Conservation (phyloP, 2,113 vertebrate genomes). For the Lontra canadensis region DNA sequence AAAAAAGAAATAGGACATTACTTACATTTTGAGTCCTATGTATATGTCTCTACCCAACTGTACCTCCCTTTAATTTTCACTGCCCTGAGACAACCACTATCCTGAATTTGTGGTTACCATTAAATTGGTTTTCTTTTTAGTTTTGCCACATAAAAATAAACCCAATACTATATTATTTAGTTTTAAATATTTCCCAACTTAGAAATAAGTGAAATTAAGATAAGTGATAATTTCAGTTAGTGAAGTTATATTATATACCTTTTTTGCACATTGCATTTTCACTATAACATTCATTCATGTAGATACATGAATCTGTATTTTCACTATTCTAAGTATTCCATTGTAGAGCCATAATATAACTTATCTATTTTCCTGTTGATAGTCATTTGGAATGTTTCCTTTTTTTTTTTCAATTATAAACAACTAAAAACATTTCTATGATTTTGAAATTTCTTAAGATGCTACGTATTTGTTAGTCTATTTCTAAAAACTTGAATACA, state of each 20-base stretch:
- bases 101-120: constrained; percentile 6
- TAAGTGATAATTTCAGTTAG: not conserved
- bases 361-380: not conserved
- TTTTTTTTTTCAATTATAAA: constrained; percentile 25
- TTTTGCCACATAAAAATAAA: not conserved
- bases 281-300: not conserved
- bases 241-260: not conserved
- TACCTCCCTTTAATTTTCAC: not conserved
- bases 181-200: not conserved
- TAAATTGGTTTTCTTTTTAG: not conserved
- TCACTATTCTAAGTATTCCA: constrained; percentile 19
- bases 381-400: not conserved
- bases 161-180: not conserved
- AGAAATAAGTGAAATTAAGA: too few relatives aligned
- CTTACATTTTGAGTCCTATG: not conserved
- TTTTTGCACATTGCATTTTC: not conserved
- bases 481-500: not conserved
- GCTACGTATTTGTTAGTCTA: not conserved
- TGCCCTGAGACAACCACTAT: not conserved
- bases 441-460: constrained; percentile 19
- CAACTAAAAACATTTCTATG: not conserved
- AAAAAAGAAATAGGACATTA: not conserved
- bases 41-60: not conserved
- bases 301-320: not conserved
- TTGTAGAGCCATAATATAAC: not conserved